Evolutionary conservation across 2,888 invertebrate genomes (phyloP), one percentile per base, ranked within the genome.

Genomic region (Physocephala rufipes): DNA sequence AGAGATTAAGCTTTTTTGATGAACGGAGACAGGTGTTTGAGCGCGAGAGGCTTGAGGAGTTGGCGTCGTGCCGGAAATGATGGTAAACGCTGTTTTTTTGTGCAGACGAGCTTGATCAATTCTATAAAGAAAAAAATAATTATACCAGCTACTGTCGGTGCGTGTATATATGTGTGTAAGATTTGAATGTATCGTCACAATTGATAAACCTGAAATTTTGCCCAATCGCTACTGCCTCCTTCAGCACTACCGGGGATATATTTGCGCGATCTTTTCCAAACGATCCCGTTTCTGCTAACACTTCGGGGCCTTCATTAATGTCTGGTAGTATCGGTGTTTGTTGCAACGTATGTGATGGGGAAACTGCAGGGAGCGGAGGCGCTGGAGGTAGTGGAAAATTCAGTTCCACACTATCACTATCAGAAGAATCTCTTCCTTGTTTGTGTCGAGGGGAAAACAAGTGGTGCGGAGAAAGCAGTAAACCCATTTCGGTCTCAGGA

Each of bases 81-180:
- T 92, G 74, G 91, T 91, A 82, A 92, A 92, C 3, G 91, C 90
- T 9, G 90, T 88, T 81, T 91, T 90, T 71, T 89, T 88, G 79
- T 91, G 91, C 71, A 89, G 86, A 73, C 91, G 89, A 2, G 84
- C 77, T 61, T 84, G 82, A 9, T 82, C 82, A 36, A 85, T 83
- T 72, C 85, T 86, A 62, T 55, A 21, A 71, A 65, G 58, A 58
- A 7, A 9, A 43, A 59, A 3, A 0, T 0, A 47, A 16, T 16
- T 51, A 5, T 43, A 21, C 16, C 36, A n/a, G n/a, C n/a, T n/a
- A n/a, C n/a, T n/a, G n/a, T n/a, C n/a, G n/a, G n/a, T n/a, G n/a
- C n/a, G n/a, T n/a, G n/a, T n/a, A n/a, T 30, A 12, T 19, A 21
- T 63, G 21, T 45, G 1, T 24, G 21, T 15, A 47, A n/a, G n/a